Conservation (phyloP, 2,888 invertebrate genomes). For the Baccha elongata region DNA sequence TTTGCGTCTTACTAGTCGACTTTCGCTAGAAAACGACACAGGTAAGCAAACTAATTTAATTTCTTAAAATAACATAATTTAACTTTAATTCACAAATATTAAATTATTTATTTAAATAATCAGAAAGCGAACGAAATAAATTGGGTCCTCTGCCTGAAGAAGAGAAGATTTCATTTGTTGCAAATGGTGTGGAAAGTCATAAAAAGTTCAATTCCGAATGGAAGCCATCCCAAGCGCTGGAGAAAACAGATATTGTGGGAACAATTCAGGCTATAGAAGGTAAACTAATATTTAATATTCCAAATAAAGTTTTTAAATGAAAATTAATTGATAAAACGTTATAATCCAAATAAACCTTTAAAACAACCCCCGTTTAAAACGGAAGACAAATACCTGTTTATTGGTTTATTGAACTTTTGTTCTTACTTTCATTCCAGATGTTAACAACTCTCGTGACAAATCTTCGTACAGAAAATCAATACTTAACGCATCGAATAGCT, state of each 20-base stretch:
- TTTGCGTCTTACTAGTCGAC: slow-evolving; percentile 86
- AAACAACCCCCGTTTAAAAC: too few relatives aligned
- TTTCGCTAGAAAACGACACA: slow-evolving; percentile 93
- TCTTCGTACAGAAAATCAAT: slow-evolving; percentile 90
- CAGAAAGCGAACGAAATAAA: slow-evolving; percentile 90
- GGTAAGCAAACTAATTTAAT: slow-evolving; percentile 83
- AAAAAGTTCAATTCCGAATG: slow-evolving; percentile 89
- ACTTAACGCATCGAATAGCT: slow-evolving; percentile 83
- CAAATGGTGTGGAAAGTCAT: slow-evolving; percentile 82
- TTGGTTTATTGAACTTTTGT: too few relatives aligned
- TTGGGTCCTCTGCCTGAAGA: slow-evolving; percentile 91
- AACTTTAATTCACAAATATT: background rate
- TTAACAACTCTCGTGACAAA: slow-evolving; percentile 84
- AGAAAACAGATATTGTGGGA: slow-evolving; percentile 91
- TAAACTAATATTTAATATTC: slow-evolving; percentile 78
- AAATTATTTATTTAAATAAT: background rate
- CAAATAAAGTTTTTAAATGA: background rate
- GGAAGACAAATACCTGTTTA: too few relatives aligned
- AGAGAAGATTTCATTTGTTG: slow-evolving; percentile 83
- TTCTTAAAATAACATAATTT: background rate
- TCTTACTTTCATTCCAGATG: slow-evolving; percentile 75
- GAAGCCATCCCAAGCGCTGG: slow-evolving; percentile 90
- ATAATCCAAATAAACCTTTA: too few relatives aligned
- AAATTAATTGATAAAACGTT: too few relatives aligned
- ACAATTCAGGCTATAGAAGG: slow-evolving; percentile 95